These are phyloP conservation scores for Alectoris magna DNA, from an alignment of 2,797 vertebrate species.

Conservation along the genomic window DNA sequence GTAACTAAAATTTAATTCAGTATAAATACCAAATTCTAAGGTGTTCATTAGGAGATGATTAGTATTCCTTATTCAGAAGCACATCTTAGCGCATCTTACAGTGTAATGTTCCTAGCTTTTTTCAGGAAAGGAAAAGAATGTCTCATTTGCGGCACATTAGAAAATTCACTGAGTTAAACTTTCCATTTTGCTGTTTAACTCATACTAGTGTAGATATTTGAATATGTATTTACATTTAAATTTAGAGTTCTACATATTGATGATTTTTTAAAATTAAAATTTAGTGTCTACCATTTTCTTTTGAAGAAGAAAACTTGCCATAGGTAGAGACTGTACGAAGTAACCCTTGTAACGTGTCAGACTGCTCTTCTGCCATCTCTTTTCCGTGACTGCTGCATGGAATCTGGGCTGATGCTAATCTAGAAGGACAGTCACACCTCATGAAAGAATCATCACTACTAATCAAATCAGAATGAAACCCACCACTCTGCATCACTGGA, in stretches of 20 bases:
- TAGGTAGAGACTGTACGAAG: neutral
- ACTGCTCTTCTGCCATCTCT: conserved; percentile 48
- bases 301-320: neutral
- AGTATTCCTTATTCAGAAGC: neutral
- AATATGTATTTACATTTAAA: neutral
- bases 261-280: neutral
- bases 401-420: conserved; percentile 84
- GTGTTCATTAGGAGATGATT: neutral
- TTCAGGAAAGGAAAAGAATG: neutral
- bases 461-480: conserved; percentile 95
- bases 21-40: neutral
- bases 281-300: neutral
- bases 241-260: neutral
- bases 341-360: neutral
- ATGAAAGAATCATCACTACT: conserved; percentile 98
- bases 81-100: neutral
- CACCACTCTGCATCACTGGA: conserved; percentile 85
- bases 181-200: neutral
- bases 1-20: neutral
- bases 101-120: neutral
- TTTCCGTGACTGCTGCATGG: conserved; percentile 90
- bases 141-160: neutral
- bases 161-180: neutral
- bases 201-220: neutral
- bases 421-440: conserved; percentile 90